Conservation (phyloP, 2,113 vertebrate genomes). For the Tor tambroides region DNA sequence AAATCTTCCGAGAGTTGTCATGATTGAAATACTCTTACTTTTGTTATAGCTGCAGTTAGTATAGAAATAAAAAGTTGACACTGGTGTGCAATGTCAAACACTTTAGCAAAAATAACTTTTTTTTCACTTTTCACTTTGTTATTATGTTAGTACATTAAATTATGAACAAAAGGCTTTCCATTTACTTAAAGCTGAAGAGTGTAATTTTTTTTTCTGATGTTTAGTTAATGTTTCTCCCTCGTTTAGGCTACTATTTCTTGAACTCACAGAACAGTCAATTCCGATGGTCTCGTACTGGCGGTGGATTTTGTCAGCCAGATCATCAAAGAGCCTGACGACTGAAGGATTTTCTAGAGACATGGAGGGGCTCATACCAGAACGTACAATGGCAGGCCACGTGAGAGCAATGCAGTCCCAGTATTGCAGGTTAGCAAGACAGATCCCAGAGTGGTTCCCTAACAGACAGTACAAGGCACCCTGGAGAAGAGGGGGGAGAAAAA, state of each 20-base stretch:
- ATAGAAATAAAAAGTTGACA: background rate
- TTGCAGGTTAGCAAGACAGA: conserved; percentile 93
- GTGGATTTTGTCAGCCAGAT: conserved; percentile 96
- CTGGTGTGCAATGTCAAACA: background rate
- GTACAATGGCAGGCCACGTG: conserved; percentile 93
- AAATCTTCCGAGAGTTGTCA: no score
- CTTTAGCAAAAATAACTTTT: background rate
- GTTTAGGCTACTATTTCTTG: background rate
- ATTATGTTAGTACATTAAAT: background rate
- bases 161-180: no score
- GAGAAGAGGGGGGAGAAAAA: no score
- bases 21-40: background rate
- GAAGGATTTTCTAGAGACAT: conserved; percentile 98
- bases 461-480: conserved; percentile 98
- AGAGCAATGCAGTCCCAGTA: conserved; percentile 96
- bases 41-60: background rate
- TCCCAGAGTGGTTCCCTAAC: conserved; percentile 90
- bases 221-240: background rate
- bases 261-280: conserved; percentile 88
- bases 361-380: conserved; percentile 91
- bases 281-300: conserved; percentile 96
- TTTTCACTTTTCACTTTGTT: background rate
- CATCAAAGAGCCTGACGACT: conserved; percentile 94
- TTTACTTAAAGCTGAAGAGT: no score
- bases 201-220: no score